Evolutionary conservation across 2,797 vertebrate genomes (phyloP).

Genomic region (Acomys russatus): DNA sequence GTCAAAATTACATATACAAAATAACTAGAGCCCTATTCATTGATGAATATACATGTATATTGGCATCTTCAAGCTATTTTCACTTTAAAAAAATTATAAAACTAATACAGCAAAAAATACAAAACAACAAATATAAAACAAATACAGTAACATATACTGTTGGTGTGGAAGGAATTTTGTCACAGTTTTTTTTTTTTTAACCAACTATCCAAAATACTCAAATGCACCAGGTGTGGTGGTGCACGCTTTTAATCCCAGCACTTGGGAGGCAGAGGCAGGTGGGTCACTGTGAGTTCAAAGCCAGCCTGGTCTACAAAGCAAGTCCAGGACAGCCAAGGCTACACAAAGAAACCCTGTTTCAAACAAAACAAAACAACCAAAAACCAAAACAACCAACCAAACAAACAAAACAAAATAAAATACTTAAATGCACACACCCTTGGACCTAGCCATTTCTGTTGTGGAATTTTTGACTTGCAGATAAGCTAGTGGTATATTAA

Average conservation of each 20-base stretch:
- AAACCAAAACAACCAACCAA: too few relatives aligned
- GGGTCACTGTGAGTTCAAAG: too few relatives aligned
- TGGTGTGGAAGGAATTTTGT: background rate
- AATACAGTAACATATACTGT: background rate
- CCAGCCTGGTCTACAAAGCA: too few relatives aligned
- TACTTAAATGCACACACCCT: background rate
- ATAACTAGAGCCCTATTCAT: background rate
- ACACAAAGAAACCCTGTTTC: too few relatives aligned
- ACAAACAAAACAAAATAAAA: background rate
- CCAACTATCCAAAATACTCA: slow-evolving; percentile 26
- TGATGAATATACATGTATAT: background rate
- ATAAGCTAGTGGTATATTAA: background rate
- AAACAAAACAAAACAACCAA: too few relatives aligned
- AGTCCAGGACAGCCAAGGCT: too few relatives aligned
- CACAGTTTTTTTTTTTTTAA: slow-evolving; percentile 21
- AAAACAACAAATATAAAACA: background rate
- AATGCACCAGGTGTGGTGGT: background rate
- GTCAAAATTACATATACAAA: slow-evolving; percentile 20
- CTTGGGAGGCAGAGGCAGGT: too few relatives aligned
- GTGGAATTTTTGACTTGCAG: background rate
- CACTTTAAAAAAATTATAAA: slow-evolving; percentile 57
- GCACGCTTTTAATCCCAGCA: too few relatives aligned
- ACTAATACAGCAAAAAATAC: background rate
- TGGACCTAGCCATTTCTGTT: background rate
- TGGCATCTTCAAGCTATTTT: background rate